Conservation (phyloP, 2,888 invertebrate species). For the Drosophila nr. medialis region DNA sequence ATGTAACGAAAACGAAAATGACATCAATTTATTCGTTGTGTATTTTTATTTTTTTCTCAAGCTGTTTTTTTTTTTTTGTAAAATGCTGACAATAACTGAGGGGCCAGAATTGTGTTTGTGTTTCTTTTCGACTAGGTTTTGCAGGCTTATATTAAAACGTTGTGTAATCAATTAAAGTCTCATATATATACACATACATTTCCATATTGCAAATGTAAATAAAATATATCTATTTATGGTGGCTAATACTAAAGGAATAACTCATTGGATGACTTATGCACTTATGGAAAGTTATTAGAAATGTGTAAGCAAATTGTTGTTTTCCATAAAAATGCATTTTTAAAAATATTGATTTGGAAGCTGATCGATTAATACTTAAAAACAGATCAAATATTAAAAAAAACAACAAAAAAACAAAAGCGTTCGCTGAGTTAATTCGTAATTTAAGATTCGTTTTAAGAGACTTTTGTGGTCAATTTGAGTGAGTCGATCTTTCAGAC, state of each 20-base stretch:
- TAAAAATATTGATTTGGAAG: too few species aligned
- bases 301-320: too few species aligned
- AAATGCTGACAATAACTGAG: slow-evolving; percentile 31
- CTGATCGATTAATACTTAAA: too few species aligned
- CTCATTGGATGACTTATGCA: too few species aligned
- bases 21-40: slow-evolving; percentile 80
- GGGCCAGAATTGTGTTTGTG: slow-evolving; percentile 12
- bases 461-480: not conserved
- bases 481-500: not conserved
- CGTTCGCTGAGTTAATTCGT: too few species aligned
- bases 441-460: too few species aligned
- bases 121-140: slow-evolving; percentile 9
- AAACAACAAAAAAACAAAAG: too few species aligned
- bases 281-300: too few species aligned
- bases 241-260: too few species aligned
- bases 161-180: not conserved
- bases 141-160: not conserved
- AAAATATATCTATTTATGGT: too few species aligned
- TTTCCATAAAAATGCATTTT: too few species aligned
- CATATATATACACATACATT: not conserved
- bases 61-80: slow-evolving; percentile 17
- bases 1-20: slow-evolving; percentile 80
- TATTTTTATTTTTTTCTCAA: slow-evolving; percentile 49
- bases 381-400: too few species aligned
- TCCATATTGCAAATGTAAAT: not conserved